phyloP scores from a whole-genome alignment of 2,888 invertebrate genomes.

The Ectemnius continuus region DNA sequence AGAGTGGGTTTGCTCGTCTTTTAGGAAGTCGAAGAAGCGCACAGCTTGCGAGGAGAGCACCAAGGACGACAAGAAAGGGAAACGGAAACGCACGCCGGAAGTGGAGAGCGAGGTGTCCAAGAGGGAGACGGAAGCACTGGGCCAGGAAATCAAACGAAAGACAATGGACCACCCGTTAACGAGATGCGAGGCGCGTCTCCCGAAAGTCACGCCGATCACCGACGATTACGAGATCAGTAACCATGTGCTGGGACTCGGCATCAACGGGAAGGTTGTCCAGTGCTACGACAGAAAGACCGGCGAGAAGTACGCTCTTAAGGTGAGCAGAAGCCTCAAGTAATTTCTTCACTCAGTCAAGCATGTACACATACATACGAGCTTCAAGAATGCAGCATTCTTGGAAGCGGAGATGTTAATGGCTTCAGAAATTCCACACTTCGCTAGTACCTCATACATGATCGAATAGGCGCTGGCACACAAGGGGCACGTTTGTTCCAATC shows the following conservation, averaged over 20 bases:
- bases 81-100: conserved; percentile 57
- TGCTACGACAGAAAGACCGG: conserved; percentile 89
- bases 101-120: conserved; percentile 36
- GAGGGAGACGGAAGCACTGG: conserved; percentile 43
- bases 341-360: background rate
- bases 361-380: background rate
- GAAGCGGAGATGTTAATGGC: no score
- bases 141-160: conserved; percentile 43
- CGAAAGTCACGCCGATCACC: conserved; percentile 90
- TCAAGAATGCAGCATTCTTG: no score
- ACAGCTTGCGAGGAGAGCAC: conserved; percentile 49
- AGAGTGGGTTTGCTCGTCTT: conserved; percentile 13
- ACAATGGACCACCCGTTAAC: conserved; percentile 65
- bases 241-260: conserved; percentile 96
- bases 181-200: conserved; percentile 75
- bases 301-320: conserved; percentile 94
- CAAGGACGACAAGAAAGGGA: conserved; percentile 47
- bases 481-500: no score
- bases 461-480: no score
- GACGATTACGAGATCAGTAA: conserved; percentile 96
- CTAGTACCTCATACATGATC: no score
- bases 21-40: conserved; percentile 65
- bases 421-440: no score
- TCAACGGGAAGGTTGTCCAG: conserved; percentile 99
- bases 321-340: conserved; percentile 73